Evolutionary conservation across 2,797 vertebrate genomes (phyloP).

Genomic region (Pempheris klunzingeri): DNA sequence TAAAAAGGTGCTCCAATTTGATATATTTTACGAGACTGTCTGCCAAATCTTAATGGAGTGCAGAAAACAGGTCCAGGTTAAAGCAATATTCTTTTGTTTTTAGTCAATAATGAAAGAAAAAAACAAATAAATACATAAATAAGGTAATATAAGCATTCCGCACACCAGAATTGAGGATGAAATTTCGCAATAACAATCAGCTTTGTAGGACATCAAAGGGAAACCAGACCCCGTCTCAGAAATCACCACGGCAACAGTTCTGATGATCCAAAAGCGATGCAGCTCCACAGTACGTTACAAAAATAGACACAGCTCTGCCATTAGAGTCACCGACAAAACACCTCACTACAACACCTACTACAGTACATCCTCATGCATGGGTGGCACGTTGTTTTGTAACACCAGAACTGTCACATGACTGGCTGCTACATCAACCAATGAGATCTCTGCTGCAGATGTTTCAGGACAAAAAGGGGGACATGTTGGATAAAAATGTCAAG

Average conservation of each 20-base stretch:
- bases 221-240: constrained; percentile 58
- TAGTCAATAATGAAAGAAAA: constrained; percentile 30
- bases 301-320: constrained; percentile 62
- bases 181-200: constrained; percentile 53
- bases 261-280: constrained; percentile 60
- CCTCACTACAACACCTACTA: constrained; percentile 72
- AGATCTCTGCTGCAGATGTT: constrained; percentile 45
- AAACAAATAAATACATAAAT: constrained; percentile 69
- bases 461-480: constrained; percentile 34
- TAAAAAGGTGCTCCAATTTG: constrained; percentile 63
- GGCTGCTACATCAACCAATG: constrained; percentile 49
- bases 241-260: constrained; percentile 61
- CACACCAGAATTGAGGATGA: constrained; percentile 59
- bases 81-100: constrained; percentile 34
- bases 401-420: constrained; percentile 61
- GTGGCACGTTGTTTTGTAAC: constrained; percentile 60
- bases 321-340: constrained; percentile 53
- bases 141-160: constrained; percentile 63
- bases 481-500: constrained; percentile 17
- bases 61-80: constrained; percentile 38
- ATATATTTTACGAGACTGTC: constrained; percentile 31
- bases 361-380: constrained; percentile 69
- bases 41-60: constrained; percentile 43
- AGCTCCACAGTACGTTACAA: constrained; percentile 57
- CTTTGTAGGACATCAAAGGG: constrained; percentile 60